Conservation (phyloP, 1,140 invertebrate species). For the Phthorimaea operculella region DNA sequence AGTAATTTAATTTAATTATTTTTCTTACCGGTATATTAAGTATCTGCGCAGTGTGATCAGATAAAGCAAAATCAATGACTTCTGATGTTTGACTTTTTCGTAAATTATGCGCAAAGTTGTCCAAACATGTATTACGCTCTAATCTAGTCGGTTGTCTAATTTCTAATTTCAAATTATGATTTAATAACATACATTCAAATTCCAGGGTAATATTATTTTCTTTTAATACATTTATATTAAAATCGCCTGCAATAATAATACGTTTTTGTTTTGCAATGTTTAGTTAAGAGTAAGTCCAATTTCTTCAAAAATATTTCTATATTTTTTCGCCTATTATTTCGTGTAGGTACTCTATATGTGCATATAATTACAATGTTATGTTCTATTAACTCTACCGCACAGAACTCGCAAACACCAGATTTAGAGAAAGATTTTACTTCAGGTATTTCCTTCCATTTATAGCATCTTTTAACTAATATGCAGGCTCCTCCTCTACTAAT, state of each 20-base stretch:
- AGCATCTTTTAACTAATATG: slow-evolving; percentile 12
- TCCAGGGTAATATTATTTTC: slow-evolving; percentile 8
- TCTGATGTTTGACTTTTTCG: slow-evolving; percentile 6
- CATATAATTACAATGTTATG: slow-evolving; percentile 16
- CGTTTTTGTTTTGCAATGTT: slow-evolving; percentile 2
- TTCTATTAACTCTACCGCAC: slow-evolving; percentile 15
- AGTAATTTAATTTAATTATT: neutral
- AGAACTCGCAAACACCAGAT: slow-evolving; percentile 12
- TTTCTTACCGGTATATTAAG: slow-evolving; percentile 4
- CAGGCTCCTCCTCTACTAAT: slow-evolving; percentile 16
- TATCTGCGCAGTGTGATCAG: slow-evolving; percentile 15
- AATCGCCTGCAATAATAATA: slow-evolving; percentile 14
- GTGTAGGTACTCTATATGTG: slow-evolving; percentile 20
- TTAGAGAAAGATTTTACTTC: slow-evolving; percentile 5
- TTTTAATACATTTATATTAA: slow-evolving; percentile 19
- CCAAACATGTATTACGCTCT: slow-evolving; percentile 15
- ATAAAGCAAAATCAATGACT: slow-evolving; percentile 16
- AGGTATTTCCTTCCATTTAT: slow-evolving; percentile 10
- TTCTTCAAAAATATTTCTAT: slow-evolving; percentile 11
- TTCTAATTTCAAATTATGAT: slow-evolving; percentile 16
- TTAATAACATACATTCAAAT: slow-evolving; percentile 13
- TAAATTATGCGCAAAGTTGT: slow-evolving; percentile 19
- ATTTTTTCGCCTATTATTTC: slow-evolving; percentile 4
- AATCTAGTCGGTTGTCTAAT: slow-evolving; percentile 16
- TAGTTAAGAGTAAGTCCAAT: slow-evolving; percentile 5